Evolutionary conservation across 1,140 invertebrate genomes (phyloP), one percentile per base, ranked within the genome.

Genomic region (Drosophila insularis): DNA sequence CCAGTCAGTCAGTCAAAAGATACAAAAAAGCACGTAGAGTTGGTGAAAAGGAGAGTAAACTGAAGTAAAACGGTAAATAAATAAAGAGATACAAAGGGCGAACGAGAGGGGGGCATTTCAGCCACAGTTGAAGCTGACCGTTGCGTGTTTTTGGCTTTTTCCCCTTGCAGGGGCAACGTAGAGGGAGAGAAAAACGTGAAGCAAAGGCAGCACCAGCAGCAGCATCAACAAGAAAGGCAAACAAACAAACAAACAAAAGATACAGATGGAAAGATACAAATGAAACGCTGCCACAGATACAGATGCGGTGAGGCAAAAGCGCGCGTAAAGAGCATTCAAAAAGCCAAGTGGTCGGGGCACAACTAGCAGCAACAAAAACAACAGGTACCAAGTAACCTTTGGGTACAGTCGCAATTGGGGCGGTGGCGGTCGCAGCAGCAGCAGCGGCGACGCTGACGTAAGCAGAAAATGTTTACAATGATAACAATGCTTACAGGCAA

Each of bases 11-110:
- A 50, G 43, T 50, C 43, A 66, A 82, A 79, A 82, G 61, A 71
- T 79, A 63, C 17, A 65, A 64, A 68, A 72, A 71, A 62, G 73
- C 81, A 82, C 77, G 81, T 74, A 78, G 17, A 50, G 79, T 66
- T 66, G 79, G 43, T 84, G 81, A 87, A 87, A 89, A 89, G 82
- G 76, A 87, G 84, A 87, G 82, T 82, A 89, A 87, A 80, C 82
- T 76, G 60, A 71, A 71, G 71, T 63, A 71, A 80, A 64, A 78
- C 78, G 67, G 74, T 89, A 81, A 89, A 87, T 82, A 87, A 89
- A 87, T 89, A 87, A 81, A 68, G 65, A 63, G 35, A 46, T 6
- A 27, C 32, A 1, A 2, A 35, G 32, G 2, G 32, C 10, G 10
- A 35, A 1, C 1, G 65, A 63, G 35, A 46, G 43, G 35, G 11